Evolutionary conservation across 2,888 invertebrate species (phyloP).

Genomic region (Seira musarum): DNA sequence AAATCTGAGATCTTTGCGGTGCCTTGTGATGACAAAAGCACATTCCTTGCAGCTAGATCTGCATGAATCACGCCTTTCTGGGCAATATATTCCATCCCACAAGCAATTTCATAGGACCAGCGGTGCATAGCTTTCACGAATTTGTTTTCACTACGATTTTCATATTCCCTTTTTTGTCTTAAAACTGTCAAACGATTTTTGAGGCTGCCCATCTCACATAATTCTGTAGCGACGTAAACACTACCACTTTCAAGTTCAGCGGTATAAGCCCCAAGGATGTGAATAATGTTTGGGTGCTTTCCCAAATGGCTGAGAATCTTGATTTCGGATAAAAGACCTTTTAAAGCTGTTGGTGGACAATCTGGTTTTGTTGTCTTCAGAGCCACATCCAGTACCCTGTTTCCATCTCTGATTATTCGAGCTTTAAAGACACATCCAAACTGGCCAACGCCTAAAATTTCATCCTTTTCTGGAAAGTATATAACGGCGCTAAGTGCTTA

Average conservation of each 20-base stretch:
- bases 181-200: background rate
- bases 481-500: too few relatives aligned
- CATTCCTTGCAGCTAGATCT: slow-evolving; percentile 19
- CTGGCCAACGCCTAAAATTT: background rate
- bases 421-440: background rate
- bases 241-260: slow-evolving; percentile 3
- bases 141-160: background rate
- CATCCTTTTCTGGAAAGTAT: background rate
- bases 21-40: background rate
- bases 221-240: background rate
- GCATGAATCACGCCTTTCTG: slow-evolving; percentile 8
- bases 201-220: background rate
- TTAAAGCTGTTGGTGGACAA: background rate
- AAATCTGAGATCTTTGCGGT: slow-evolving; percentile 18
- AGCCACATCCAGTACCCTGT: background rate
- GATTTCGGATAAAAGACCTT: slow-evolving; percentile 15
- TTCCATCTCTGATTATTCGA: background rate
- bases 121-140: background rate
- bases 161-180: background rate
- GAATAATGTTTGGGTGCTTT: slow-evolving; percentile 8
- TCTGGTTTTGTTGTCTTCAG: background rate
- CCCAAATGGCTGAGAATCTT: slow-evolving; percentile 35
- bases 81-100: slow-evolving; percentile 21
- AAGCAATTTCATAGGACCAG: slow-evolving; percentile 16
- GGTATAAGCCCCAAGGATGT: slow-evolving; percentile 30